phyloP scores from a whole-genome alignment of 2,113 vertebrate species.

The Calonectris borealis region DNA sequence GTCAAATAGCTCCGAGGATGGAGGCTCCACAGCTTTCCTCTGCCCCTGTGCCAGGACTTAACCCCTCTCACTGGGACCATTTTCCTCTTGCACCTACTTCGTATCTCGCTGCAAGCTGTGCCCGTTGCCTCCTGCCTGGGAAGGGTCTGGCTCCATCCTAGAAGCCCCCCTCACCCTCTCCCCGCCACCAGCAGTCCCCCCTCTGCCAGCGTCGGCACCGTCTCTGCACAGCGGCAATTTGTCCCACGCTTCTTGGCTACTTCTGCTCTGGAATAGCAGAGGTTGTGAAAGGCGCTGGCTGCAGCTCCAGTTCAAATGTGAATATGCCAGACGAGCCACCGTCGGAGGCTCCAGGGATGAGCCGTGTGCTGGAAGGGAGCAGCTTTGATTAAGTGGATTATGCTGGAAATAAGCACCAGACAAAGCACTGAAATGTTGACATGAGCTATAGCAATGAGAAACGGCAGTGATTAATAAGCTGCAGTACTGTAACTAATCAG shows the following conservation, averaged over 20 bases:
- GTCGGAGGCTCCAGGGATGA: not conserved
- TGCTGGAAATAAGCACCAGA: conserved; percentile 2
- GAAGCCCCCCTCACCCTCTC: not conserved
- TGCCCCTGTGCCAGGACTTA: not conserved
- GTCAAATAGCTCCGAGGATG: accelerated
- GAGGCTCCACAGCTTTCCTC: not conserved
- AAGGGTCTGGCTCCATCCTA: not conserved
- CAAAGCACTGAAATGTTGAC: conserved; percentile 1
- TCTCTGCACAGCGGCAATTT: not conserved
- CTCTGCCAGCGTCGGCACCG: not conserved
- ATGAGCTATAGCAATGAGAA: not conserved
- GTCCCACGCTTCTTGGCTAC: not conserved
- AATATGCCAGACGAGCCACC: not conserved
- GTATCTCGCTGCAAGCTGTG: not conserved
- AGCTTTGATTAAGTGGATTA: not conserved
- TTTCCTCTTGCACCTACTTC: not conserved
- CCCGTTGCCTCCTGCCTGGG: not conserved
- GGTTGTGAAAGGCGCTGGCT: not conserved
- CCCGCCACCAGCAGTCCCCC: not conserved
- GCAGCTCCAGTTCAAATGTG: not conserved
- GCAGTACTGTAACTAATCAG: conserved; percentile 25
- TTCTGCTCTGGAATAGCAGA: not conserved
- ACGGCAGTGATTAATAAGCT: not conserved
- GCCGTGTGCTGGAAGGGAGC: not conserved
- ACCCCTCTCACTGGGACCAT: not conserved